Conservation (phyloP, 64 coral and sea anemone genomes). For the Porites lutea region DNA sequence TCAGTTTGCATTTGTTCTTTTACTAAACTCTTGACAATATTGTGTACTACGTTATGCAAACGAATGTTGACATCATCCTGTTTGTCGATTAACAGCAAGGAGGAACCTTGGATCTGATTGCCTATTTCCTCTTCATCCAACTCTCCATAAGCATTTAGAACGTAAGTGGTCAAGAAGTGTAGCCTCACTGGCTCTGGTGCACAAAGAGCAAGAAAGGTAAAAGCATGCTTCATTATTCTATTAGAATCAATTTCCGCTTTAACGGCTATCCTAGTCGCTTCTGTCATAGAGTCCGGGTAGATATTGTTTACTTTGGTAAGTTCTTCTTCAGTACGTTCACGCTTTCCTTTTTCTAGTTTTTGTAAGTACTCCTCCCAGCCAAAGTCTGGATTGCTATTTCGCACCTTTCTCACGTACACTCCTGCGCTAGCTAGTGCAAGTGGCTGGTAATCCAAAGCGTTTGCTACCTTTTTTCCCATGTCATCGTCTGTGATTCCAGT, state of each 20-base stretch:
- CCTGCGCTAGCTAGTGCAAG: slow-evolving; percentile 60
- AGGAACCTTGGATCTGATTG: slow-evolving; percentile 20
- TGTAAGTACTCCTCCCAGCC: slow-evolving; percentile 44
- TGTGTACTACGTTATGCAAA: neutral
- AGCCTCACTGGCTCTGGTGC: slow-evolving; percentile 50
- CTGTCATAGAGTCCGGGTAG: slow-evolving; percentile 59
- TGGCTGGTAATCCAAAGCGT: slow-evolving; percentile 57
- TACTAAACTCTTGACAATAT: neutral
- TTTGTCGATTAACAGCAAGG: slow-evolving; percentile 5
- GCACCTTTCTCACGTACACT: slow-evolving; percentile 28
- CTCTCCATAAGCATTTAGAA: neutral
- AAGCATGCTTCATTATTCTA: slow-evolving; percentile 52
- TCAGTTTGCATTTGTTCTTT: neutral
- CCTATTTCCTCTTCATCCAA: slow-evolving; percentile 15
- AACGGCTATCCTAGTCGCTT: slow-evolving; percentile 37
- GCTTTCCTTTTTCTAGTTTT: slow-evolving; percentile 74
- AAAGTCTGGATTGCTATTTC: neutral
- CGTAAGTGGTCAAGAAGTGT: slow-evolving; percentile 44
- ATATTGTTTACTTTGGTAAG: slow-evolving; percentile 17
- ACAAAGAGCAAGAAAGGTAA: slow-evolving; percentile 59
- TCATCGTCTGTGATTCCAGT: slow-evolving; percentile 12
- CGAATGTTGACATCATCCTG: neutral
- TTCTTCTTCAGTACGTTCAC: slow-evolving; percentile 20
- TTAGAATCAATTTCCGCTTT: slow-evolving; percentile 5
- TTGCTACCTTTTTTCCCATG: slow-evolving; percentile 13